Percentiles rank a stretch among this genome's conserved stretches.
These are phyloP conservation scores for Eristalinus aeneus DNA, from an alignment of 2,888 invertebrate genomes.

Conservation along the genomic window DNA sequence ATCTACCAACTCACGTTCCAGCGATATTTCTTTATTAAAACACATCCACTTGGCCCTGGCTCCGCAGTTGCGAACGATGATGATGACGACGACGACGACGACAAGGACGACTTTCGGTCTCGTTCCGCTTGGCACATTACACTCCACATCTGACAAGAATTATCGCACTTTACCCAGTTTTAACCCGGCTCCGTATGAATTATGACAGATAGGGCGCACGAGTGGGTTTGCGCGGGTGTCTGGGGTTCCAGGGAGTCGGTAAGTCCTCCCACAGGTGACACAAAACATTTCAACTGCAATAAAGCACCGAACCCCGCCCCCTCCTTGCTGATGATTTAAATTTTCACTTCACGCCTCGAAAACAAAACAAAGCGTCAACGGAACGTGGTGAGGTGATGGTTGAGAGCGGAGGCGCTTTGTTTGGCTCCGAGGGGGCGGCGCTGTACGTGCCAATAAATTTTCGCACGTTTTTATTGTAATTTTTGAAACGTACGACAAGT, in stretches of 20 bases:
- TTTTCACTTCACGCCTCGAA: constrained; percentile 66
- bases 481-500: constrained; percentile 75
- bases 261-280: constrained; percentile 66
- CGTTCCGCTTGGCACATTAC: constrained; percentile 75
- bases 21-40: constrained; percentile 77
- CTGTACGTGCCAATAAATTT: constrained; percentile 77
- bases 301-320: constrained; percentile 1
- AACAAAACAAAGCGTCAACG: constrained; percentile 35
- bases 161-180: constrained; percentile 72
- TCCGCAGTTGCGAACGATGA: neutral
- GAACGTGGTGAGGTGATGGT: neutral
- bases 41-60: constrained; percentile 61
- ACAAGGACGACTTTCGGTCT: constrained; percentile 66
- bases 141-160: constrained; percentile 74
- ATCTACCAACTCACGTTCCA: constrained; percentile 74
- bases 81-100: neutral
- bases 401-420: constrained; percentile 49
- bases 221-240: neutral
- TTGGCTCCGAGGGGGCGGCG: constrained; percentile 47
- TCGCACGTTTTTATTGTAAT: constrained; percentile 79
- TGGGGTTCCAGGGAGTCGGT: neutral
- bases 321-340: constrained; percentile 55
- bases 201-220: constrained; percentile 37
- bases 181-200: constrained; percentile 68
- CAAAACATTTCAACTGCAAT: constrained; percentile 53